Percentiles rank a stretch among this genome's conserved stretches.
phyloP scores from a whole-genome alignment of 2,113 vertebrate species.

The Ammospiza nelsoni region DNA sequence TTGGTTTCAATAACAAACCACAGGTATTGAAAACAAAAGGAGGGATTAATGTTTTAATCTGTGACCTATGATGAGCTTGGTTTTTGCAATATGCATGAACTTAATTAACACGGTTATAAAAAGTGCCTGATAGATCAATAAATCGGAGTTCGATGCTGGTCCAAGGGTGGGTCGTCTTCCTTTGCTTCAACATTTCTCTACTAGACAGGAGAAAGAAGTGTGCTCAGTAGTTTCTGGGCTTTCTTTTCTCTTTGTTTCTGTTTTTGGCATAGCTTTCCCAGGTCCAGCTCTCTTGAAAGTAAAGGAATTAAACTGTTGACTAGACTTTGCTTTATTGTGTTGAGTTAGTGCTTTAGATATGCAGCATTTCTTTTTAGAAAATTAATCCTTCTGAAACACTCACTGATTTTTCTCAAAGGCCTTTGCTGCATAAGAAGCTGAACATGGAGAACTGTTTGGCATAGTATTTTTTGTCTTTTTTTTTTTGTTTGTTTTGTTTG shows the following conservation, averaged over 20 bases:
- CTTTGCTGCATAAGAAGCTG: background rate
- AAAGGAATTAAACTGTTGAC: conserved; percentile 1
- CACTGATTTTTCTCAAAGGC: background rate
- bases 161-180: too few species aligned
- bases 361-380: conserved; percentile 6
- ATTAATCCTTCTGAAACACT: conserved; percentile 33
- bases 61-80: too few species aligned
- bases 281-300: background rate
- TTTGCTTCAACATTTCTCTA: background rate
- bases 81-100: too few species aligned
- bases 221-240: background rate
- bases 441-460: background rate
- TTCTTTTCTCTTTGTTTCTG: conserved; percentile 1
- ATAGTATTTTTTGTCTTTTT: background rate
- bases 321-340: conserved; percentile 14
- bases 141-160: too few species aligned
- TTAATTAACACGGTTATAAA: too few species aligned
- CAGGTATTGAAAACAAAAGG: too few species aligned
- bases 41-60: too few species aligned
- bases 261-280: conserved; percentile 23
- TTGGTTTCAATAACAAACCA: too few species aligned
- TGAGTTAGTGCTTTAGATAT: background rate
- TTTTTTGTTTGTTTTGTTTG: background rate
- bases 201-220: background rate
- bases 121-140: too few species aligned